Percentiles rank a stretch among this genome's conserved stretches.
Evolutionary conservation across 2,113 vertebrate genomes (phyloP).

Genomic region (Canis aureus): DNA sequence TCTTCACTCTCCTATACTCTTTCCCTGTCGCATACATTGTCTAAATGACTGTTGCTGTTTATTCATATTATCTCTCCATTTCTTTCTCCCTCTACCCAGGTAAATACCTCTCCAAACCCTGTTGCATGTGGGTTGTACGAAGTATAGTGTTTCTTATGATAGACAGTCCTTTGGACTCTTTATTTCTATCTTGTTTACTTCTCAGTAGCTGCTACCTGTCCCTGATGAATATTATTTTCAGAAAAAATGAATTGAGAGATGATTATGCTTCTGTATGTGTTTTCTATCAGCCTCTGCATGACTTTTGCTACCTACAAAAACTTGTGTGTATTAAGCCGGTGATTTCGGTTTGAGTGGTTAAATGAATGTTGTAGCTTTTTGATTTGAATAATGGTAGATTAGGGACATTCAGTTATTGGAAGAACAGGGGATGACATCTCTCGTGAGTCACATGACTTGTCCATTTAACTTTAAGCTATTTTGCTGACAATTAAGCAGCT

Average conservation of each 20-base stretch:
- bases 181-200: not conserved
- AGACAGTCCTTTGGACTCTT: not conserved
- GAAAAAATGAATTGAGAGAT: not conserved
- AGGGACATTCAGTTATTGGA: not conserved
- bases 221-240: not conserved
- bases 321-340: not conserved
- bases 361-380: not conserved
- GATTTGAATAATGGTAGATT: conserved; percentile 2
- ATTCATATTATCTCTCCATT: not conserved
- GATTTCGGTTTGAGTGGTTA: not conserved
- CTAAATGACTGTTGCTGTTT: not conserved
- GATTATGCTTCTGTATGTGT: not conserved
- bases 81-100: not conserved
- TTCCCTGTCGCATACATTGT: not conserved
- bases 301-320: not conserved
- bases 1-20: not conserved
- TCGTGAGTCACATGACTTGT: not conserved
- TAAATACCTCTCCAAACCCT: not conserved
- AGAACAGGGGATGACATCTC: not conserved
- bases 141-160: not conserved
- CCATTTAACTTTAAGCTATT: conserved; percentile 16
- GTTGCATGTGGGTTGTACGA: not conserved
- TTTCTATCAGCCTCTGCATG: not conserved
- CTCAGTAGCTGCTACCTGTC: not conserved
- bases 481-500: not conserved